Conservation (phyloP, 2,113 vertebrate genomes). For the Bubalus kerabau region DNA sequence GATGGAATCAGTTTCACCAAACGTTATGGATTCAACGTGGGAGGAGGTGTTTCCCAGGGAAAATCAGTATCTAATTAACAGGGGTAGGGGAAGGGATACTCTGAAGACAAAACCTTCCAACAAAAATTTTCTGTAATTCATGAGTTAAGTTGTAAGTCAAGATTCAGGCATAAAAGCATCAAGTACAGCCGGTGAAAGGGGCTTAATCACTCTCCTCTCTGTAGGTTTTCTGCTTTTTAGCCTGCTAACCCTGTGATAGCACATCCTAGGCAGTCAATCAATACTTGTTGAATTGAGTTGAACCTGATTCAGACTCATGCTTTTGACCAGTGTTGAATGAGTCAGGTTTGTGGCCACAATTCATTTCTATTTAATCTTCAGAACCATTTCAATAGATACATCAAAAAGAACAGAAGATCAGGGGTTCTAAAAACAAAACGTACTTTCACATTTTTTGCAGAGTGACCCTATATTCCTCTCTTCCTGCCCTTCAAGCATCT, state of each 20-base stretch:
- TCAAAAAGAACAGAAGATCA: neutral
- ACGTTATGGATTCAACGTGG: neutral
- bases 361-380: conserved; percentile 44
- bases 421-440: conserved; percentile 4
- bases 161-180: neutral
- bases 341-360: neutral
- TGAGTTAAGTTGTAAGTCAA: neutral
- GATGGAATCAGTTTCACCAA: neutral
- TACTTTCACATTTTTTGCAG: neutral
- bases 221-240: neutral
- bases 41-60: neutral
- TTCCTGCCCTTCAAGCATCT: neutral
- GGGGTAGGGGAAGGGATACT: neutral
- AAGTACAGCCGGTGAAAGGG: neutral
- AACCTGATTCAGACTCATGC: conserved; percentile 1
- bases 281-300: conserved; percentile 45
- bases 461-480: neutral
- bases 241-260: neutral
- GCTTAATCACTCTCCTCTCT: neutral
- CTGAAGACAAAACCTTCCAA: neutral
- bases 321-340: neutral
- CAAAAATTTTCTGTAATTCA: neutral
- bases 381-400: neutral
- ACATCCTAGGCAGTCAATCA: neutral
- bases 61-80: neutral